A percentile compares a stretch with the other conserved stretches of the same genome.
Conservation (phyloP, 2,113 vertebrate genomes). For the Sphyrna mokarran region DNA sequence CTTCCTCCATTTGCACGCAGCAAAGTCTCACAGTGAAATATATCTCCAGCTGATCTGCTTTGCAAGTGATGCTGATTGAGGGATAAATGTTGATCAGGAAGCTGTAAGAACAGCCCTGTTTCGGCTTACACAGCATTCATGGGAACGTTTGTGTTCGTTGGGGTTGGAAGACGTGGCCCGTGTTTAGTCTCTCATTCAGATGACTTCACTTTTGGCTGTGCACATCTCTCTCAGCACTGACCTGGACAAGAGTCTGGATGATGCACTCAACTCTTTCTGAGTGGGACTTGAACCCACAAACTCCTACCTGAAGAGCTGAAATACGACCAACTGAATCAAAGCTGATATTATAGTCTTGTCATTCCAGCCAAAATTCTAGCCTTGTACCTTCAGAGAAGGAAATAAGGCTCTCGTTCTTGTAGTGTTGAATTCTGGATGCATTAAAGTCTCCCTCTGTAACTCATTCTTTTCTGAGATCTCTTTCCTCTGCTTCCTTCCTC, state of each 20-base stretch:
- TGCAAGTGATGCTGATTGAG: neutral
- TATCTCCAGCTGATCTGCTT: neutral
- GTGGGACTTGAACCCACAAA: neutral
- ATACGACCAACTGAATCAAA: neutral
- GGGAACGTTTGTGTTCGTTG: neutral
- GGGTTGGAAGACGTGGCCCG: neutral
- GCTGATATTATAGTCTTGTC: too few relatives aligned
- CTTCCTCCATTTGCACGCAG: neutral
- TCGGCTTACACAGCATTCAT: neutral
- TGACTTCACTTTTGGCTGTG: neutral
- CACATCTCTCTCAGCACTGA: neutral
- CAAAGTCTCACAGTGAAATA: neutral
- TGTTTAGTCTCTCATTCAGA: neutral
- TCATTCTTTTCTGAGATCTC: too few relatives aligned
- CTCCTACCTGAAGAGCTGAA: neutral
- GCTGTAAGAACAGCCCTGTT: neutral
- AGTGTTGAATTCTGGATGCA: neutral
- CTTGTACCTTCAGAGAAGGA: neutral
- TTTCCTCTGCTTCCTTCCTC: too few relatives aligned
- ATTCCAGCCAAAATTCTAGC: too few relatives aligned
- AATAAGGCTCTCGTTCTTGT: neutral
- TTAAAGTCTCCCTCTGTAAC: too few relatives aligned
- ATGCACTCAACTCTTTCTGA: neutral
- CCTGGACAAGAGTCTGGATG: neutral
- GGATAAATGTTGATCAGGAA: neutral